Percentiles rank a stretch among this genome's conserved stretches.
Evolutionary conservation across 1,140 invertebrate genomes (phyloP).

Genomic region (Drosophila lowei): DNA sequence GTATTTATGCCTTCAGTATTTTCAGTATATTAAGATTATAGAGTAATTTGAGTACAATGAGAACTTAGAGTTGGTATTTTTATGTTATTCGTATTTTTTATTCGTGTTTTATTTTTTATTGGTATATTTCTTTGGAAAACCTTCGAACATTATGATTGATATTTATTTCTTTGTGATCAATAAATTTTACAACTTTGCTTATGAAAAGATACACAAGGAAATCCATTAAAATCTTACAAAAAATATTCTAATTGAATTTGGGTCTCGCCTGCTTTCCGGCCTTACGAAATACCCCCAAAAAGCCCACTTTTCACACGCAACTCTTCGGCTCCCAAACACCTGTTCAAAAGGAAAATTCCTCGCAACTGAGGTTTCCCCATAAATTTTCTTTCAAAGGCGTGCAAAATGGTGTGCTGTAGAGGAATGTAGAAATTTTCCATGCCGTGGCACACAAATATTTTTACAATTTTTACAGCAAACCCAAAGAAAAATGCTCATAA

Average conservation of each 20-base stretch:
- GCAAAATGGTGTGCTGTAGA: background rate
- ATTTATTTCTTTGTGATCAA: no score
- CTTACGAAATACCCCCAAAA: no score
- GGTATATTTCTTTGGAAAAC: no score
- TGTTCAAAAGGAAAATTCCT: slow-evolving; percentile 13
- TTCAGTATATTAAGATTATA: no score
- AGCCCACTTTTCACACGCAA: slow-evolving; percentile 1
- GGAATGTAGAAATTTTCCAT: slow-evolving; percentile 32
- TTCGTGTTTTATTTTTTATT: no score
- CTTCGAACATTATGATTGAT: no score
- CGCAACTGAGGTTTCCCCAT: slow-evolving; percentile 20
- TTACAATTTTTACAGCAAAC: slow-evolving; percentile 24
- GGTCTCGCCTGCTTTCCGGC: background rate
- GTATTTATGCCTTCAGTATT: no score
- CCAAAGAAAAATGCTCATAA: slow-evolving; percentile 49
- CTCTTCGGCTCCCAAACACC: background rate
- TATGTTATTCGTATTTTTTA: background rate
- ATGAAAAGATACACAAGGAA: no score
- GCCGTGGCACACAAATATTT: slow-evolving; percentile 44
- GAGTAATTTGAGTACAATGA: no score
- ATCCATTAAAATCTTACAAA: no score
- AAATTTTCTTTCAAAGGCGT: slow-evolving; percentile 13
- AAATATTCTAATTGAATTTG: no score
- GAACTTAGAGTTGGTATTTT: background rate
- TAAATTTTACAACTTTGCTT: no score